phyloP scores from a whole-genome alignment of 2,888 invertebrate species.

The Apocheima hispidaria region DNA sequence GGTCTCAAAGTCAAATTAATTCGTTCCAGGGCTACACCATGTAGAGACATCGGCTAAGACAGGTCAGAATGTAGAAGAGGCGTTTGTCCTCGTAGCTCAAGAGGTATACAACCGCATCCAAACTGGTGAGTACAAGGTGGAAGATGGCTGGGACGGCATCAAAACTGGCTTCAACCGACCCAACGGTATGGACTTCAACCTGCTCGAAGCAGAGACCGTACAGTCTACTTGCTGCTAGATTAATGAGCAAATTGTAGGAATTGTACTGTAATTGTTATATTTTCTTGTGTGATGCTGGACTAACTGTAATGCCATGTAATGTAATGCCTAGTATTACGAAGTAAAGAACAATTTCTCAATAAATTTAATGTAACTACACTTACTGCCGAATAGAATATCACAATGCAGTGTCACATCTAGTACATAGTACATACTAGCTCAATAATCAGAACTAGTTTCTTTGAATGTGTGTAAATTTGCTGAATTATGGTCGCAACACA shows the following conservation, averaged over 20 bases:
- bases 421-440: too few species aligned
- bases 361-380: too few species aligned
- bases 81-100: conserved; percentile 95
- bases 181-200: conserved; percentile 93
- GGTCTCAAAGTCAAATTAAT: not conserved
- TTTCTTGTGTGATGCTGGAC: not conserved
- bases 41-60: conserved; percentile 98
- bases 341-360: too few species aligned
- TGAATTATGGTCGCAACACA: too few species aligned
- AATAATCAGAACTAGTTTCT: too few species aligned
- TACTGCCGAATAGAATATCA: too few species aligned
- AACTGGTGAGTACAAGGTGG: conserved; percentile 96
- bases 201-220: conserved; percentile 95
- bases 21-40: conserved; percentile 89
- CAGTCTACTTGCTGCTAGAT: conserved; percentile 94
- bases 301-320: too few species aligned
- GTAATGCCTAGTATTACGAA: too few species aligned
- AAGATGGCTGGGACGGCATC: conserved; percentile 99
- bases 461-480: too few species aligned
- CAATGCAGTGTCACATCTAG: too few species aligned
- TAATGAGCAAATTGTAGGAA: conserved; percentile 16
- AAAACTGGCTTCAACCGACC: conserved; percentile 96
- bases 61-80: conserved; percentile 96
- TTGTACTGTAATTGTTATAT: conserved; percentile 15
- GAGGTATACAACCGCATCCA: conserved; percentile 96